Evolutionary conservation across 2,797 vertebrate genomes (phyloP).

Genomic region (Synaphobranchus kaupii): DNA sequence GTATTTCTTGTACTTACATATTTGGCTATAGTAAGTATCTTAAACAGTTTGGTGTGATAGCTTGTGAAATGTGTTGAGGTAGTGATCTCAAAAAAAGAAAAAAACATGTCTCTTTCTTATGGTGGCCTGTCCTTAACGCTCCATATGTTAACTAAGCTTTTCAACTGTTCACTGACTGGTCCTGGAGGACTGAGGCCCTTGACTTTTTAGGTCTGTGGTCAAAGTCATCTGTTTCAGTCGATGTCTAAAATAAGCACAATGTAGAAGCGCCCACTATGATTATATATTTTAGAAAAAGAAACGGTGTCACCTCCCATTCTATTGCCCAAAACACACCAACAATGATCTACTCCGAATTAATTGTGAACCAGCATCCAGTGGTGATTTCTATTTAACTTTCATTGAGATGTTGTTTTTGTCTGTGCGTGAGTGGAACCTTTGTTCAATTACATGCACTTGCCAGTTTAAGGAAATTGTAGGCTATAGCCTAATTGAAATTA

Average conservation of each 20-base stretch:
- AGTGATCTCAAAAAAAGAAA: constrained; percentile 34
- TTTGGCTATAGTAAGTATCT: no score
- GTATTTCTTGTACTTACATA: neutral
- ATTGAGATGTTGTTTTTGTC: neutral
- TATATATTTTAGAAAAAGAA: constrained; percentile 70
- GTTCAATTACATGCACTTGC: no score
- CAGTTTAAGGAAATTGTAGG: no score
- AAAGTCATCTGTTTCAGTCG: constrained; percentile 73
- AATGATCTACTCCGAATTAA: constrained; percentile 64
- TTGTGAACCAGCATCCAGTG: constrained; percentile 24
- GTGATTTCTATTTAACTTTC: neutral
- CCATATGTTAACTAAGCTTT: constrained; percentile 28
- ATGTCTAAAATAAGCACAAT: constrained; percentile 79
- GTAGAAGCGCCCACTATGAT: constrained; percentile 74
- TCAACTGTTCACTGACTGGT: constrained; percentile 23
- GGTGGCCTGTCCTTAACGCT: neutral
- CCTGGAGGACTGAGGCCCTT: constrained; percentile 51
- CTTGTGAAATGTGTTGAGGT: constrained; percentile 38
- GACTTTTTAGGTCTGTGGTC: constrained; percentile 68
- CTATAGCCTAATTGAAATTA: no score
- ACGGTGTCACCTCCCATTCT: constrained; percentile 73
- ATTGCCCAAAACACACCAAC: constrained; percentile 62
- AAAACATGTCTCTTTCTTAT: constrained; percentile 15
- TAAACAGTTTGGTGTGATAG: constrained; percentile 54
- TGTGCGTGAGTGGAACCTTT: neutral